Evolutionary conservation across 2,113 vertebrate species (phyloP).

Genomic region (Pachypanchax playfairii): DNA sequence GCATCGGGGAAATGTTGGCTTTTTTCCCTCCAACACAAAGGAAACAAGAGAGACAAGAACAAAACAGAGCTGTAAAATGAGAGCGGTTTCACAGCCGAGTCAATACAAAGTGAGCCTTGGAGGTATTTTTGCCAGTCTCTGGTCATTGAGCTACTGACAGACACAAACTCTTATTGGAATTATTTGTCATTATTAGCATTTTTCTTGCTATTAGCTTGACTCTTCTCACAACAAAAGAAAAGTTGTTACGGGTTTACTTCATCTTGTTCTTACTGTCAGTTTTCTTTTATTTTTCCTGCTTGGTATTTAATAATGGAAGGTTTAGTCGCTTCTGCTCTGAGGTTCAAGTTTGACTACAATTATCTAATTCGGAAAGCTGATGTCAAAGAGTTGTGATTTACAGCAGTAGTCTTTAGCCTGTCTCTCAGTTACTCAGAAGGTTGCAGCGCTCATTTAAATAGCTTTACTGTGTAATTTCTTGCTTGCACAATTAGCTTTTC

Average conservation of each 20-base stretch:
- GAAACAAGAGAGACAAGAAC: constrained; percentile 14
- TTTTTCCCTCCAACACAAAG: constrained; percentile 51
- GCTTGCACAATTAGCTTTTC: constrained; percentile 18
- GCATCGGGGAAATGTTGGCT: constrained; percentile 37
- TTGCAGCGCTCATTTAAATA: constrained; percentile 26
- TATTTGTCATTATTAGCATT: constrained; percentile 76
- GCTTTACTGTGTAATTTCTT: constrained; percentile 11
- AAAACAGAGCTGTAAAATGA: constrained; percentile 43
- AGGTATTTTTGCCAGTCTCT: constrained; percentile 66
- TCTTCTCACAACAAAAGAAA: constrained; percentile 53
- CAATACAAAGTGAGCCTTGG: constrained; percentile 68
- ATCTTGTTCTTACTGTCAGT: constrained; percentile 11
- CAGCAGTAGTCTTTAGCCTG: constrained; percentile 24
- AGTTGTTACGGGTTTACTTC: constrained; percentile 37
- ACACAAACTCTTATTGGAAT: constrained; percentile 57
- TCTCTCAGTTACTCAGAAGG: constrained; percentile 20
- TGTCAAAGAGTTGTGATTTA: constrained; percentile 16
- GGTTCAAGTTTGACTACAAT: not conserved
- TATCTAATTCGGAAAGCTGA: not conserved
- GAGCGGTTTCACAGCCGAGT: constrained; percentile 54
- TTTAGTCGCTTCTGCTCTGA: not conserved
- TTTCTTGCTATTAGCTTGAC: constrained; percentile 60
- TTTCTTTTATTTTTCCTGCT: constrained; percentile 10
- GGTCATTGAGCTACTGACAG: constrained; percentile 62
- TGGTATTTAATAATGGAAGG: not conserved